Percentiles rank a stretch among this genome's conserved stretches.
Conservation (phyloP, 2,888 invertebrate genomes). For the Theretra japonica region DNA sequence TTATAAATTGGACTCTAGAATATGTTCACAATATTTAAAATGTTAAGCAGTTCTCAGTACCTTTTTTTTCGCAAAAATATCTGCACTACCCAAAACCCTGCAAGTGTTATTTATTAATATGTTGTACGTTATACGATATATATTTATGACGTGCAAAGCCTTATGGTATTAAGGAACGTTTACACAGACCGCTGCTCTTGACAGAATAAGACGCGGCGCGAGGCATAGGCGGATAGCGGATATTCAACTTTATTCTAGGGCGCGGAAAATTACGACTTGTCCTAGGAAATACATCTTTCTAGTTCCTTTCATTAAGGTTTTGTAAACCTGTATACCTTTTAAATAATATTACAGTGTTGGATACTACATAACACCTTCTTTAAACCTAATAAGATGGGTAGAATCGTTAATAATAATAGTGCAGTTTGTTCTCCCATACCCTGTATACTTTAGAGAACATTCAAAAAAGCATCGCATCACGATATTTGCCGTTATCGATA, state of each 20-base stretch:
- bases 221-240: conserved; percentile 42
- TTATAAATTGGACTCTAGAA: too few relatives aligned
- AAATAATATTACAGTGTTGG: too few relatives aligned
- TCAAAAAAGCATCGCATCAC: too few relatives aligned
- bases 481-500: too few relatives aligned
- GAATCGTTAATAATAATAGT: too few relatives aligned
- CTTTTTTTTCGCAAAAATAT: not conserved
- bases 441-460: too few relatives aligned
- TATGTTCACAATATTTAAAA: too few relatives aligned
- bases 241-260: not conserved
- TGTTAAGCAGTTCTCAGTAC: not conserved
- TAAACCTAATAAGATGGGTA: too few relatives aligned
- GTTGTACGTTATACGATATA: conserved; percentile 23
- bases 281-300: not conserved
- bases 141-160: conserved; percentile 33
- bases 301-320: not conserved
- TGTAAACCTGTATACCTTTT: too few relatives aligned
- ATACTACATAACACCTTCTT: too few relatives aligned
- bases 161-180: conserved; percentile 71
- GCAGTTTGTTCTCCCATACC: too few relatives aligned
- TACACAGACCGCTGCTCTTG: conserved; percentile 70
- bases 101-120: conserved; percentile 9
- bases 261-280: not conserved
- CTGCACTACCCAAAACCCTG: not conserved
- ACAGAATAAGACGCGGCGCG: conserved; percentile 53